phyloP scores from a whole-genome alignment of 1,140 invertebrate species.

The Drosophila takahashii region DNA sequence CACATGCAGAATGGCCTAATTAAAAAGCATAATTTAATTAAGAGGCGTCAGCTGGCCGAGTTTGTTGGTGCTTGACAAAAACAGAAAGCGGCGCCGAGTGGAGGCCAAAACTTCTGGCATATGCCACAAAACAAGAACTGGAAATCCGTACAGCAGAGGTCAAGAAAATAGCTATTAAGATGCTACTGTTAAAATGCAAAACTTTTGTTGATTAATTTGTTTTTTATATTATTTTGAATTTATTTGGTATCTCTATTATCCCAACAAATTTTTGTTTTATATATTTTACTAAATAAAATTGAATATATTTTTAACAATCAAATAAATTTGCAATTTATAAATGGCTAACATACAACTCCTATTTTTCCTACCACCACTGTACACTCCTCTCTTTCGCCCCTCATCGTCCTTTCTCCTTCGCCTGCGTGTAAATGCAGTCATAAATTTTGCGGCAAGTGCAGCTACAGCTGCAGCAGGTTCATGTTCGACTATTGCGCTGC shows the following conservation, averaged over 20 bases:
- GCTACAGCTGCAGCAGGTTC: constrained; percentile 39
- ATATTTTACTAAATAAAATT: no score
- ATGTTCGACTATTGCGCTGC: constrained; percentile 61
- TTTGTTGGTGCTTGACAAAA: constrained; percentile 43
- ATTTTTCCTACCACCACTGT: background rate
- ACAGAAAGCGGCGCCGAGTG: constrained; percentile 28
- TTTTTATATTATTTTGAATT: no score
- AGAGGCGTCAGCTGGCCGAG: constrained; percentile 62
- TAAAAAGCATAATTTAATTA: constrained; percentile 80
- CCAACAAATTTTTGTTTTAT: no score
- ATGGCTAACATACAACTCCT: no score
- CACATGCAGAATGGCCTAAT: constrained; percentile 62
- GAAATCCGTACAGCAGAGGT: constrained; percentile 24
- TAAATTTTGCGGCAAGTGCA: constrained; percentile 76
- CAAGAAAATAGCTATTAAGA: background rate
- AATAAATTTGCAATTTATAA: no score
- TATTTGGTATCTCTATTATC: no score
- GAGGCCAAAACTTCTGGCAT: constrained; percentile 58
- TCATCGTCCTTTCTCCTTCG: constrained; percentile 7
- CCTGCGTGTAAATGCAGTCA: constrained; percentile 67
- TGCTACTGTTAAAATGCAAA: background rate
- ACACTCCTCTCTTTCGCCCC: constrained; percentile 10
- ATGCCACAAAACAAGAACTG: constrained; percentile 66
- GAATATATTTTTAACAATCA: no score
- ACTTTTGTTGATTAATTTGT: background rate